Percentiles rank a stretch among this genome's conserved stretches.
phyloP scores from a whole-genome alignment of 2,113 vertebrate species.

The Sphaerodactylus townsendi region DNA sequence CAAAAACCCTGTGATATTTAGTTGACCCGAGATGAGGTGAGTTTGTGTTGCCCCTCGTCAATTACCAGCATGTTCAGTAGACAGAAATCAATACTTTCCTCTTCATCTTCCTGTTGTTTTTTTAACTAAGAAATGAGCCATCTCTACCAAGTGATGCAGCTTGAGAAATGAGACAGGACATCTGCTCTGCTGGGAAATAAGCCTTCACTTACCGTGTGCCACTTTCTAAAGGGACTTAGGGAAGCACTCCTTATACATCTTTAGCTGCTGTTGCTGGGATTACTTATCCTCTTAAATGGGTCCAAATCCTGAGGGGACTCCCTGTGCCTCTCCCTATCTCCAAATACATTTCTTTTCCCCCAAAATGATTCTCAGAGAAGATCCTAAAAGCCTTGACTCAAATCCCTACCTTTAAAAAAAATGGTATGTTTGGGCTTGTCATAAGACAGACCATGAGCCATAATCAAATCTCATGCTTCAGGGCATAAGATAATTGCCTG shows the following conservation, averaged over 20 bases:
- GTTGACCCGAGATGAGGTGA: background rate
- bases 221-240: constrained; percentile 50
- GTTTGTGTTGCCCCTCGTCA: constrained; percentile 20
- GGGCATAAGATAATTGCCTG: constrained; percentile 50
- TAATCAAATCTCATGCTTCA: constrained; percentile 54
- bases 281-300: constrained; percentile 45
- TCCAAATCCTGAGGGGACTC: constrained; percentile 36
- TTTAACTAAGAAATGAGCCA: constrained; percentile 68
- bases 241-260: constrained; percentile 16
- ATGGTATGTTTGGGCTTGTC: constrained; percentile 21
- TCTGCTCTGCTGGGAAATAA: constrained; percentile 42
- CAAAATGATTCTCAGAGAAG: constrained; percentile 37
- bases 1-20: background rate
- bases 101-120: constrained; percentile 38
- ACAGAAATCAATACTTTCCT: constrained; percentile 51
- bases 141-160: constrained; percentile 61
- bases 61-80: constrained; percentile 63
- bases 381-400: constrained; percentile 46
- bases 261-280: constrained; percentile 48
- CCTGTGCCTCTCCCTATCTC: background rate
- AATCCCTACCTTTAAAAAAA: constrained; percentile 22
- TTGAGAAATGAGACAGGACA: constrained; percentile 65
- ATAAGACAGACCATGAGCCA: constrained; percentile 40
- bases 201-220: constrained; percentile 45
- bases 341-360: too few species aligned